Evolutionary conservation across 2,888 invertebrate genomes (phyloP), one percentile per base, ranked within the genome.

Genomic region (Eristalis intricaria): DNA sequence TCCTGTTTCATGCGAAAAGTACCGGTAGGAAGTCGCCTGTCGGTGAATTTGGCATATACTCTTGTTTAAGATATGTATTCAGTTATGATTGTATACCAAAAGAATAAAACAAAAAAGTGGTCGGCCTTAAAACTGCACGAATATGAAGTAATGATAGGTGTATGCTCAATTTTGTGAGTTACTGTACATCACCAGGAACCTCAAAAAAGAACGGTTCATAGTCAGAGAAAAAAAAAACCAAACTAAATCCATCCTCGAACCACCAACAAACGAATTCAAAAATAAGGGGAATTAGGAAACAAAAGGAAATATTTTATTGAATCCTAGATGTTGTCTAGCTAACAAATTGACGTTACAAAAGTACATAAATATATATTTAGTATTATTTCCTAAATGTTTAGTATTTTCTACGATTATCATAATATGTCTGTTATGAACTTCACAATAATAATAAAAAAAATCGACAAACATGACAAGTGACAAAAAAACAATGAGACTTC

Each of bases 361-460:
- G 83, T 83, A 86, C 86, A 83, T 81, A 86, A 86, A 75, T 86
- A 82, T 81, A 86, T 71, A 43, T 74, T 23, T n/a, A 29, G 35
- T 64, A 23, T 75, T 66, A 19, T 61, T 77, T 63, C 40, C 69
- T 56, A 78, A 70, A 4, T 64, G 4, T 77, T 70, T 64, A 70
- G 35, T 64, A 71, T 35, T 19, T 64, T 74, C 58, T 60, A 15
- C 13, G 60, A 75, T 26, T 65, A 64, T 61, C 60, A 35, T 15
- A 32, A 32, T 8, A 60, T 68, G 43, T 58, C 61, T 35, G 58
- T 66, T 63, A 43, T 69, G 13, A 50, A 56, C 63, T 73, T 40
- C 50, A 68, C 26, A 80, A 74, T 63, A 13, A 73, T 4, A 32
- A 32, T 1, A 32, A 61, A 68, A 76, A 26, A 22, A 23, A 22